phyloP scores from a whole-genome alignment of 2,888 invertebrate species.

The Magallana nippona region DNA sequence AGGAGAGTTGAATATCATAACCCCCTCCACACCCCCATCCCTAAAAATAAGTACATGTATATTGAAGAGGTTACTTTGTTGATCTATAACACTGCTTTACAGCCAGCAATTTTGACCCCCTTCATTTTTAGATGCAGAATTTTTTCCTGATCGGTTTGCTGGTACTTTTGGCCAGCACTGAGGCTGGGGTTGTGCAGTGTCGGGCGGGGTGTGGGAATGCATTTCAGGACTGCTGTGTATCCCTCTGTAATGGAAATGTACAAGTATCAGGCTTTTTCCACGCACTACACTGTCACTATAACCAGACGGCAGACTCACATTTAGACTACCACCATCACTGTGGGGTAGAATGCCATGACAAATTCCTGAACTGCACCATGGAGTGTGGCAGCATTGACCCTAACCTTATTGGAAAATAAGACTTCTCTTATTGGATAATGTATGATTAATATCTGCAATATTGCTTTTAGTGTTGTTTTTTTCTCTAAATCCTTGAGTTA shows the following conservation, averaged over 20 bases:
- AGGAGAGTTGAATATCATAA: too few species aligned
- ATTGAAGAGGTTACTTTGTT: too few species aligned
- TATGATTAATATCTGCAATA: not conserved
- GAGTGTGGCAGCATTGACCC: constrained; percentile 10
- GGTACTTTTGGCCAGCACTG: not conserved
- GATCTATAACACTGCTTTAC: not conserved
- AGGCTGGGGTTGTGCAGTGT: not conserved
- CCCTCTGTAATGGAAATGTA: not conserved
- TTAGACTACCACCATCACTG: not conserved
- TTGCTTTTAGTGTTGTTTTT: not conserved
- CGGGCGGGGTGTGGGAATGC: not conserved
- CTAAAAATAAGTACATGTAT: too few species aligned
- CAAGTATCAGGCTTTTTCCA: not conserved
- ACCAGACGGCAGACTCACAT: not conserved
- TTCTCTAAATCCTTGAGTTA: too few species aligned
- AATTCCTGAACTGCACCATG: constrained; percentile 8
- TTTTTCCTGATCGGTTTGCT: not conserved
- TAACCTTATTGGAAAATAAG: not conserved
- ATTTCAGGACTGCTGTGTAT: not conserved
- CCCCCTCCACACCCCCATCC: too few species aligned
- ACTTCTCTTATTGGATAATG: not conserved
- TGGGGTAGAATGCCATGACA: not conserved
- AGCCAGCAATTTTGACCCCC: not conserved
- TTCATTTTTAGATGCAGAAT: not conserved
- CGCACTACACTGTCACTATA: not conserved